Conservation (phyloP, 2,113 vertebrate genomes). For the Mohoua ochrocephala region DNA sequence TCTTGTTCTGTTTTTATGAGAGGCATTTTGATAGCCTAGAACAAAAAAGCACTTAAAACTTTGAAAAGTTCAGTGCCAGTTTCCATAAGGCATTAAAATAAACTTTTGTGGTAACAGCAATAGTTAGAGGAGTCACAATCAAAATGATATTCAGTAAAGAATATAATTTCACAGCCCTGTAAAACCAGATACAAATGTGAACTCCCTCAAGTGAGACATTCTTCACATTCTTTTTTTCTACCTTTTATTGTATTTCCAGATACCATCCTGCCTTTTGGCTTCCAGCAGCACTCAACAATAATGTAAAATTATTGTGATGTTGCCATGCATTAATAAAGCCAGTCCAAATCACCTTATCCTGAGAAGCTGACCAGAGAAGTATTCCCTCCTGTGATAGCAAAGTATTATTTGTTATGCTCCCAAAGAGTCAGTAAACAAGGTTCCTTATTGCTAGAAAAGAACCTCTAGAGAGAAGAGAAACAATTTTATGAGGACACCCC, state of each 20-base stretch:
- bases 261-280: not conserved
- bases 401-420: conserved; percentile 2
- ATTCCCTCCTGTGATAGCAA: not conserved
- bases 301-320: not conserved
- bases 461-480: not conserved
- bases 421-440: not conserved
- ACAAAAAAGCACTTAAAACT: not conserved
- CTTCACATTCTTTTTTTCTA: not conserved
- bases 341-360: not conserved
- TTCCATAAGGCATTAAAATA: not conserved
- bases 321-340: not conserved
- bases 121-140: not conserved
- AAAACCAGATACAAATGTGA: not conserved
- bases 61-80: not conserved
- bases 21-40: not conserved
- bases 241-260: not conserved
- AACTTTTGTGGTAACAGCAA: not conserved
- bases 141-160: not conserved
- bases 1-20: not conserved
- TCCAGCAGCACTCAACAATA: not conserved
- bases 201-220: not conserved
- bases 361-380: not conserved
- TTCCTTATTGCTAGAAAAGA: not conserved
- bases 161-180: not conserved
- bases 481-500: not conserved